Evolutionary conservation across 2,797 vertebrate genomes (phyloP).

Genomic region (Oryzias sinensis): DNA sequence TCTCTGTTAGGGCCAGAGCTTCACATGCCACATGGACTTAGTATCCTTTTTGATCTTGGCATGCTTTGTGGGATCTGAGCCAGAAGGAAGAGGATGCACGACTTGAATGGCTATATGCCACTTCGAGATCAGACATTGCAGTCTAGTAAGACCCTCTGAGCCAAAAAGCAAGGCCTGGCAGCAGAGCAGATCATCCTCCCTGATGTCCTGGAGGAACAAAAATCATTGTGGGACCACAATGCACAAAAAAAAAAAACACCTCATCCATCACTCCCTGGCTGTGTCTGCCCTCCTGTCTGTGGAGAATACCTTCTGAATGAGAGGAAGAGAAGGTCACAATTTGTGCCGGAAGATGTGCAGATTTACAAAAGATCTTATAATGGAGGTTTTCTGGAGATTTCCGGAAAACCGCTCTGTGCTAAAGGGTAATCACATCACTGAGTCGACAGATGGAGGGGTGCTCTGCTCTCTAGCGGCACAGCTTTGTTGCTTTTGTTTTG

Average conservation of each 20-base stretch:
- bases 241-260: slow-evolving; percentile 33
- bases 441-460: slow-evolving; percentile 60
- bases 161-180: slow-evolving; percentile 56
- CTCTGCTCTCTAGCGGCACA: slow-evolving; percentile 48
- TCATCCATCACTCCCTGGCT: slow-evolving; percentile 64
- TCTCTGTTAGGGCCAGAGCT: slow-evolving; percentile 31
- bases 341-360: slow-evolving; percentile 44
- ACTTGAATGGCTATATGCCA: slow-evolving; percentile 49
- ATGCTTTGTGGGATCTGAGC: slow-evolving; percentile 38
- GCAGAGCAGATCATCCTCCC: slow-evolving; percentile 56
- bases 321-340: slow-evolving; percentile 51
- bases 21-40: slow-evolving; percentile 58
- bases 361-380: slow-evolving; percentile 53
- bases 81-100: slow-evolving; percentile 41
- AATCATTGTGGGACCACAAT: slow-evolving; percentile 41
- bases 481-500: slow-evolving; percentile 29
- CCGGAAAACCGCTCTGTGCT: slow-evolving; percentile 41
- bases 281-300: slow-evolving; percentile 41
- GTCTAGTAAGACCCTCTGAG: slow-evolving; percentile 29
- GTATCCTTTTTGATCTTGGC: slow-evolving; percentile 59
- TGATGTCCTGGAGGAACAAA: slow-evolving; percentile 60
- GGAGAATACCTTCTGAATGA: slow-evolving; percentile 34
- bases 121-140: slow-evolving; percentile 39
- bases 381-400: slow-evolving; percentile 58
- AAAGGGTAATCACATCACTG: slow-evolving; percentile 70